phyloP scores from a whole-genome alignment of 2,797 vertebrate species.

The Geotria australis region DNA sequence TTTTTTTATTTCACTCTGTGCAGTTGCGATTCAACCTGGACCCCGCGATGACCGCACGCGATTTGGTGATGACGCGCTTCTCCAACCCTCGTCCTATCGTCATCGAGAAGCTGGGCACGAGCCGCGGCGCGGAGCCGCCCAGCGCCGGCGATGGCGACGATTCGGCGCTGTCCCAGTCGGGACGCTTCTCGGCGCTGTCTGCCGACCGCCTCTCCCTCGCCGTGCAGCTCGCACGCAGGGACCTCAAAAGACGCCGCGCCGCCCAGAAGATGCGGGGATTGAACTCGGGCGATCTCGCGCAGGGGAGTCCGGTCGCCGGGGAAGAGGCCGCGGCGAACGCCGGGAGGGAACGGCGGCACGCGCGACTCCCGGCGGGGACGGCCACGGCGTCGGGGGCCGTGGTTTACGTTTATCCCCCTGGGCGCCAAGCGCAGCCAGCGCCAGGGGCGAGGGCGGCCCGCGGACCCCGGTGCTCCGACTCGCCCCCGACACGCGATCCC shows the following conservation, averaged over 20 bases:
- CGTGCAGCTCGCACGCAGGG: constrained; percentile 38
- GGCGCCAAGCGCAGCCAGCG: background rate
- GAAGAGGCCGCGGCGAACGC: no score
- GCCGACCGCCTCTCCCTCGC: constrained; percentile 48
- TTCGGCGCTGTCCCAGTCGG: constrained; percentile 9
- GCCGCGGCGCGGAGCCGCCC: background rate
- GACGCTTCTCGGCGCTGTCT: constrained; percentile 40
- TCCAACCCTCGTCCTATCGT: constrained; percentile 29
- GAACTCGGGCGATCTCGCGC: no score
- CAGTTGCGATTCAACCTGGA: no score
- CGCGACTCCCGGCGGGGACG: constrained; percentile 6
- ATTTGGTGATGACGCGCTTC: constrained; percentile 4
- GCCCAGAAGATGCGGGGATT: no score
- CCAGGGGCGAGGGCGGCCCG: no score
- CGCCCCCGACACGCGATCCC: constrained; percentile 16
- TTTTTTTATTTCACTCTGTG: no score
- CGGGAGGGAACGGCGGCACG: background rate
- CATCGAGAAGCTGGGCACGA: constrained; percentile 38
- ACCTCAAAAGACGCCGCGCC: constrained; percentile 21
- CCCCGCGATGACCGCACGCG: no score
- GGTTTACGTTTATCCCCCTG: constrained; percentile 8
- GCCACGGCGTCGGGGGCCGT: constrained; percentile 7
- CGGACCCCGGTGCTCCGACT: constrained; percentile 5
- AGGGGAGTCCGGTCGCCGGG: no score
- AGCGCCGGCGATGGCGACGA: constrained; percentile 4